These are phyloP conservation scores for Rhinopithecus roxellana DNA, from an alignment of 2,113 vertebrate genomes.

Conservation along the genomic window DNA sequence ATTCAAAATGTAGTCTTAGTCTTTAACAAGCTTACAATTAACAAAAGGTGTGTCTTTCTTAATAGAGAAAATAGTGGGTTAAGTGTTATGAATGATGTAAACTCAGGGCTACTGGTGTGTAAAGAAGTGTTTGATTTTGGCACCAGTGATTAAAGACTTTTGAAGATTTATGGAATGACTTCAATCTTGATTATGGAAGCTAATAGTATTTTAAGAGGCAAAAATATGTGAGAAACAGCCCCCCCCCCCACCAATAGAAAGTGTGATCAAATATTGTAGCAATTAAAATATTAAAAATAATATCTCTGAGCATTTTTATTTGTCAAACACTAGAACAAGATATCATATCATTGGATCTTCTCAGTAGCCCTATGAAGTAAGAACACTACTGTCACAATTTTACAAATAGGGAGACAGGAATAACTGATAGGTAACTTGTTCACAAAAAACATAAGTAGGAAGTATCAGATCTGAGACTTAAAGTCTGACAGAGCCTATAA, in stretches of 20 bases:
- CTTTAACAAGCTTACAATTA: background rate
- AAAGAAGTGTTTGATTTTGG: background rate
- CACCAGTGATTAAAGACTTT: background rate
- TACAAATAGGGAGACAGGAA: background rate
- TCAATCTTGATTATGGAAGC: background rate
- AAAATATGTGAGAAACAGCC: background rate
- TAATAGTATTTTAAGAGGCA: background rate
- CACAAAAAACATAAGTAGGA: background rate
- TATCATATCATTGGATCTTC: background rate
- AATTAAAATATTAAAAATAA: slow-evolving; percentile 2
- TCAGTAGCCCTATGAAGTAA: background rate
- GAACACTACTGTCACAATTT: background rate
- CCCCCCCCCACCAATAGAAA: background rate
- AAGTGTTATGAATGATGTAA: background rate
- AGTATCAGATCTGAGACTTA: background rate
- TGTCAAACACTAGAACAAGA: background rate
- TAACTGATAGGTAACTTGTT: background rate
- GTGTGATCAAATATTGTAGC: background rate
- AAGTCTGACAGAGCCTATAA: background rate
- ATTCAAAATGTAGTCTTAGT: background rate
- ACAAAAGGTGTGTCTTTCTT: background rate
- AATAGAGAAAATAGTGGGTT: background rate
- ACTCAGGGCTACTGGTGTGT: background rate
- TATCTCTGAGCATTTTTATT: background rate
- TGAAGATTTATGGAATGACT: background rate